phyloP scores from a whole-genome alignment of 2,888 invertebrate genomes.

The Lepidochrysops patricia region DNA sequence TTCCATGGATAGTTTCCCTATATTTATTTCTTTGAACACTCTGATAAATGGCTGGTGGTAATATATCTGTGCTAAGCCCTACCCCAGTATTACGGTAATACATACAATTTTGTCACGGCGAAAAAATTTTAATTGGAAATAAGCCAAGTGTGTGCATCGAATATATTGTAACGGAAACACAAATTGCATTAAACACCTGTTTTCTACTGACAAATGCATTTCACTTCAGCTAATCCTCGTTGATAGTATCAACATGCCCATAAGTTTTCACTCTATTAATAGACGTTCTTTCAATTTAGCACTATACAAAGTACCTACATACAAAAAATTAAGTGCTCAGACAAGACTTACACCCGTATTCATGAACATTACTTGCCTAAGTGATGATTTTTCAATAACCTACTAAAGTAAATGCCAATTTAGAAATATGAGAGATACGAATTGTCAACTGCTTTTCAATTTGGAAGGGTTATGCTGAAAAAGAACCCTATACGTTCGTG shows the following conservation, averaged over 20 bases:
- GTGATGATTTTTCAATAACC: too few species aligned
- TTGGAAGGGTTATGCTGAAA: too few species aligned
- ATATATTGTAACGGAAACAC: constrained; percentile 33
- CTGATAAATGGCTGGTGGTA: not conserved
- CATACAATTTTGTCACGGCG: constrained; percentile 22
- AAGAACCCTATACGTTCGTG: too few species aligned
- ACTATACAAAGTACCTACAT: too few species aligned
- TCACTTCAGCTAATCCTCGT: constrained; percentile 45
- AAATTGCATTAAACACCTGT: constrained; percentile 55
- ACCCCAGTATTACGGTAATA: constrained; percentile 7
- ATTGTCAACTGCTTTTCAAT: too few species aligned
- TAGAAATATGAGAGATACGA: too few species aligned
- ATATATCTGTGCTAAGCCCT: constrained; percentile 17
- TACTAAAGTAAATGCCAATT: too few species aligned
- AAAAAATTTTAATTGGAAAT: constrained; percentile 23
- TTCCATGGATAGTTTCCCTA: too few species aligned
- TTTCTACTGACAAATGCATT: constrained; percentile 69
- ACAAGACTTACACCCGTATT: too few species aligned
- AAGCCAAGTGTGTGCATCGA: constrained; percentile 14
- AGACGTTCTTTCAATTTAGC: too few species aligned
- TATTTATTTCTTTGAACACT: not conserved
- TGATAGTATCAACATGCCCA: constrained; percentile 12
- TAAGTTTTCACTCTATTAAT: not conserved
- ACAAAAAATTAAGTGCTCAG: too few species aligned
- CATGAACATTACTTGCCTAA: too few species aligned